A percentile compares a stretch with the other conserved stretches of the same genome.
Conservation (phyloP, 2,113 vertebrate species). For the Corythornis cristatus region DNA sequence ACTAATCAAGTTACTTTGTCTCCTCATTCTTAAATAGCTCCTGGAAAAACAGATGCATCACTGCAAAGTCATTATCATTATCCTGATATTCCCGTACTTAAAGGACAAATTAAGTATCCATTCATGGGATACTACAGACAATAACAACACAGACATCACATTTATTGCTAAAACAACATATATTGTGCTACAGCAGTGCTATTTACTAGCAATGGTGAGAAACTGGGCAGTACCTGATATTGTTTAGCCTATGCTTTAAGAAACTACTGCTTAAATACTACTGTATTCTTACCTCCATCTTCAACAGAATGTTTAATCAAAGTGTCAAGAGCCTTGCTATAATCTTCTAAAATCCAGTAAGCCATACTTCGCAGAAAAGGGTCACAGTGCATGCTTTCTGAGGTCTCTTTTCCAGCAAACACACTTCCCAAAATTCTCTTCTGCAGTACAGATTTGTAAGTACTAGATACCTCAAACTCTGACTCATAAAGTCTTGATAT, state of each 20-base stretch:
- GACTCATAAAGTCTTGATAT: conserved; percentile 93
- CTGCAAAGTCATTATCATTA: background rate
- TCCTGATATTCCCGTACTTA: background rate
- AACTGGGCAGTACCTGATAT: background rate
- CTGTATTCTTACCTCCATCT: conserved; percentile 68
- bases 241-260: background rate
- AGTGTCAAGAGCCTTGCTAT: conserved; percentile 89
- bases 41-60: background rate
- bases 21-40: background rate
- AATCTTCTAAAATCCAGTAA: conserved; percentile 96
- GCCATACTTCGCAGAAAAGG: conserved; percentile 95
- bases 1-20: background rate
- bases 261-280: background rate
- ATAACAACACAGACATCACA: background rate
- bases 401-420: conserved; percentile 68
- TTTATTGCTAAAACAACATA: background rate
- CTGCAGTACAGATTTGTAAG: conserved; percentile 90
- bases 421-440: conserved; percentile 87
- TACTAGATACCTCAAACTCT: conserved; percentile 89
- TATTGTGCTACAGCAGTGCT: background rate
- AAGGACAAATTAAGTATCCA: background rate
- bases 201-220: background rate
- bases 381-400: conserved; percentile 81
- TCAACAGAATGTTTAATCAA: conserved; percentile 82
- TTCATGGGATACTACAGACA: background rate